A percentile compares a stretch with the other conserved stretches of the same genome.
These are phyloP conservation scores for Phocides pigmalion DNA, from an alignment of 1,140 invertebrate species.

Conservation along the genomic window DNA sequence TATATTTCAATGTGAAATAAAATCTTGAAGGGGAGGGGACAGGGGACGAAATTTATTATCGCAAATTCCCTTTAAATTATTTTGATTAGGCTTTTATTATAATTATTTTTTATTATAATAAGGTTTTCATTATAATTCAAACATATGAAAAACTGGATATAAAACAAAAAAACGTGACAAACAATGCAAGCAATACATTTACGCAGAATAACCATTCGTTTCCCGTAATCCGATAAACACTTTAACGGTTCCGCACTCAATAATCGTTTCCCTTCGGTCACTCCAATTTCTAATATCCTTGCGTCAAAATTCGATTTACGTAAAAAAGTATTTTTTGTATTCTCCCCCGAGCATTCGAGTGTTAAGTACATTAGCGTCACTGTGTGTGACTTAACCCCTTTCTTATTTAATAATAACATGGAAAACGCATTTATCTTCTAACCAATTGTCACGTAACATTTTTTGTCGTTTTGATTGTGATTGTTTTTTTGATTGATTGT, in stretches of 20 bases:
- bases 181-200: constrained; percentile 43
- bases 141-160: background rate
- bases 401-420: constrained; percentile 57
- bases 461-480: constrained; percentile 41
- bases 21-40: no score
- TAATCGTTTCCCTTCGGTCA: constrained; percentile 69
- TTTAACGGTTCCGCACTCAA: constrained; percentile 62
- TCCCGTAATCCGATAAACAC: constrained; percentile 63
- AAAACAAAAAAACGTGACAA: constrained; percentile 31
- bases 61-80: no score
- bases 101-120: no score
- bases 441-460: constrained; percentile 57
- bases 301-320: constrained; percentile 74
- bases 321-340: constrained; percentile 59
- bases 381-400: constrained; percentile 58
- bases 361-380: constrained; percentile 66
- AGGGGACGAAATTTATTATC: no score
- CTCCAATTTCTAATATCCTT: constrained; percentile 69
- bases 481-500: constrained; percentile 58
- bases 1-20: no score
- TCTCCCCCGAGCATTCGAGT: constrained; percentile 51
- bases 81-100: no score
- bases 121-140: no score
- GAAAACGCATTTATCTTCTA: constrained; percentile 66
- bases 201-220: constrained; percentile 44